phyloP scores from a whole-genome alignment of 2,113 vertebrate species.

The Procavia capensis region DNA sequence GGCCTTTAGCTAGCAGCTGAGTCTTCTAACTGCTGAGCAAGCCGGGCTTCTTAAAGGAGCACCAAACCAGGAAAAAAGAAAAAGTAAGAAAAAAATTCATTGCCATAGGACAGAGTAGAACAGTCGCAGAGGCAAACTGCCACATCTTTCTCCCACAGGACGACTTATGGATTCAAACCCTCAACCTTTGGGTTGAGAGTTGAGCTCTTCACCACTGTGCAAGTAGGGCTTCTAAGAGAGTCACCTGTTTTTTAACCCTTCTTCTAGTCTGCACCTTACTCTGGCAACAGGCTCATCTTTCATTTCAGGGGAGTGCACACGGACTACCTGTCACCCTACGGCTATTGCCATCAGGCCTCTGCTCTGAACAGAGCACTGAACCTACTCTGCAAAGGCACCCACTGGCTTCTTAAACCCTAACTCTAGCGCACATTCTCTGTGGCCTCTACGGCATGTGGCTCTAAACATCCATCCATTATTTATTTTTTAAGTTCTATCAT shows the following conservation, averaged over 20 bases:
- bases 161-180: too few species aligned
- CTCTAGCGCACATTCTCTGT: neutral
- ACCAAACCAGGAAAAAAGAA: too few species aligned
- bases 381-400: neutral
- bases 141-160: too few species aligned
- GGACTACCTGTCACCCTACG: fast-evolving
- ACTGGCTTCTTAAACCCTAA: neutral
- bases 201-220: too few species aligned
- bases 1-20: too few species aligned
- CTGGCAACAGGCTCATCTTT: neutral
- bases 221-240: neutral
- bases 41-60: too few species aligned
- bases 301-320: fast-evolving
- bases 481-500: neutral
- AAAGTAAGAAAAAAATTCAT: too few species aligned
- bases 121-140: too few species aligned
- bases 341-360: neutral
- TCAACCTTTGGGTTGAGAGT: too few species aligned
- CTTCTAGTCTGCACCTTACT: neutral
- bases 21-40: too few species aligned
- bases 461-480: neutral
- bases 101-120: too few species aligned
- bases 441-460: neutral
- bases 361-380: neutral
- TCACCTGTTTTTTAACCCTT: neutral